Evolutionary conservation across 1,140 invertebrate species (phyloP).

Genomic region (Dendroctonus ponderosae): DNA sequence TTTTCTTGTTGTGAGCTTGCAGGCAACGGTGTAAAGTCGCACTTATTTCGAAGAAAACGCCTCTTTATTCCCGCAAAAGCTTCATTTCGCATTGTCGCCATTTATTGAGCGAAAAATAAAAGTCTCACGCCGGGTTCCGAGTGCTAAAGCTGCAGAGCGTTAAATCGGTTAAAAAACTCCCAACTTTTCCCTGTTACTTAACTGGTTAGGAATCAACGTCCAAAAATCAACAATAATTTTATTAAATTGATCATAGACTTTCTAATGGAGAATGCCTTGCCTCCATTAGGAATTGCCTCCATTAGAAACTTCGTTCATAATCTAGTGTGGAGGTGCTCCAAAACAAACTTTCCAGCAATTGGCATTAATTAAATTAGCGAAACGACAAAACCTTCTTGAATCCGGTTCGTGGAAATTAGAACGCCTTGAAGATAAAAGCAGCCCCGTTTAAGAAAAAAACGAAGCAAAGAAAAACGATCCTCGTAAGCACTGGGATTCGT

Average conservation of each 20-base stretch:
- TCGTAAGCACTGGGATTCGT: constrained; percentile 15
- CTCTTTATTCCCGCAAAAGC: not conserved
- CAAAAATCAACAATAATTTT: no score
- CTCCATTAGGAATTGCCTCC: not conserved
- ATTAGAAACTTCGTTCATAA: not conserved
- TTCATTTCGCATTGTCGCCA: not conserved
- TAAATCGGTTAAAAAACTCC: no score
- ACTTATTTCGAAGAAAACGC: not conserved
- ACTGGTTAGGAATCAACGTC: not conserved
- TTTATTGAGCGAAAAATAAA: not conserved
- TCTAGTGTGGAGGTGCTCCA: not conserved
- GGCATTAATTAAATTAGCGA: constrained; percentile 2
- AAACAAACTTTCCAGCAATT: not conserved
- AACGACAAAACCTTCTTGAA: constrained; percentile 1
- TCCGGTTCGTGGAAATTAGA: constrained; percentile 2
- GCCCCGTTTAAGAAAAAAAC: constrained; percentile 8
- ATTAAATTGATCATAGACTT: no score
- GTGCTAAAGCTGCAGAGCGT: not conserved
- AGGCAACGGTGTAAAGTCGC: not conserved
- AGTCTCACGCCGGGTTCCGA: not conserved
- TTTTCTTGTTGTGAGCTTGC: not conserved
- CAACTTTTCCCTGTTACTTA: not conserved
- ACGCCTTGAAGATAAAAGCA: not conserved
- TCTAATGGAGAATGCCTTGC: no score
- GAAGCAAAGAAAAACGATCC: constrained; percentile 14